phyloP scores from a whole-genome alignment of 2,888 invertebrate genomes.

The Drosophila crucigera region DNA sequence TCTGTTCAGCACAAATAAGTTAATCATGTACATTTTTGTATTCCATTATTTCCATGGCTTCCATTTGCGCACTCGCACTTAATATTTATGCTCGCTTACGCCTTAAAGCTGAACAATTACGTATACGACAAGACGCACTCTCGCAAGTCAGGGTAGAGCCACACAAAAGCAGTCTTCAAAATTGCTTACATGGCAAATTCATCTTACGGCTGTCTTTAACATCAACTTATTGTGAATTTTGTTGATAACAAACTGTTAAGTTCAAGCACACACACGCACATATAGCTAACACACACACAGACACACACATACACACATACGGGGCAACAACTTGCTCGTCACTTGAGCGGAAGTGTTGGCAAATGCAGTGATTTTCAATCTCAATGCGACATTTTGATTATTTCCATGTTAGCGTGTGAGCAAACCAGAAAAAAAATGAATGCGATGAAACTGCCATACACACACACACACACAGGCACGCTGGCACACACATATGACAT shows the following conservation, averaged over 20 bases:
- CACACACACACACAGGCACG: slow-evolving; percentile 32
- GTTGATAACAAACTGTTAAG: slow-evolving; percentile 71
- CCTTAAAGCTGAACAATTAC: slow-evolving; percentile 34
- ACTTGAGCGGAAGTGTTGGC: slow-evolving; percentile 81
- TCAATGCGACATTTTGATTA: slow-evolving; percentile 81
- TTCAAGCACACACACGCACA: slow-evolving; percentile 28
- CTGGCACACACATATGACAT: slow-evolving; percentile 49
- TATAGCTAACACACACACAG: slow-evolving; percentile 7
- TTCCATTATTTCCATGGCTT: not conserved
- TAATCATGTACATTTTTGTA: not conserved
- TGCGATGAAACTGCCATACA: slow-evolving; percentile 55
- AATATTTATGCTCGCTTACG: slow-evolving; percentile 4
- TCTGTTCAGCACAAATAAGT: slow-evolving; percentile 3
- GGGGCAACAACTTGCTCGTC: slow-evolving; percentile 77
- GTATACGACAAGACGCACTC: slow-evolving; percentile 34
- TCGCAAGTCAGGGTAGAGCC: slow-evolving; percentile 16
- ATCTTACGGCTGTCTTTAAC: slow-evolving; percentile 76
- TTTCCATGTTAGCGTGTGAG: slow-evolving; percentile 79
- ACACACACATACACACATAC: slow-evolving; percentile 3
- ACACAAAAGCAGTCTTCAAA: slow-evolving; percentile 52
- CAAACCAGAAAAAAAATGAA: slow-evolving; percentile 55
- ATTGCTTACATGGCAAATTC: slow-evolving; percentile 78
- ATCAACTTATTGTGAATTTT: slow-evolving; percentile 81
- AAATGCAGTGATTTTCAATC: slow-evolving; percentile 81
- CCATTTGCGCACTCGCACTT: slow-evolving; percentile 13